Percentiles rank a stretch among this genome's conserved stretches.
Conservation (phyloP, 1,140 invertebrate species). For the Littorina saxatilis region DNA sequence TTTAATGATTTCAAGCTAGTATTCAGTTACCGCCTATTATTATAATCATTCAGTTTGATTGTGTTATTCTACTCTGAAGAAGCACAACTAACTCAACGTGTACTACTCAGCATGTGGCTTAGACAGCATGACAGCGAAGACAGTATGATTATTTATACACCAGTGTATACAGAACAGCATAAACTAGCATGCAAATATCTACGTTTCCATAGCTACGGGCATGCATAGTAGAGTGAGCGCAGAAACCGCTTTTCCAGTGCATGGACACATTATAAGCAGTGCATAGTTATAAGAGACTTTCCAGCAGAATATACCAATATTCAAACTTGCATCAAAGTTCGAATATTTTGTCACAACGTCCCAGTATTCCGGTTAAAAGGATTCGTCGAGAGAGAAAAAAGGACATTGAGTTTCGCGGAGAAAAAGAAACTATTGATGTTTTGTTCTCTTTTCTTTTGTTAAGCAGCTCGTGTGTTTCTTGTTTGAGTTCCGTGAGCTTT, state of each 20-base stretch:
- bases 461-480: background rate
- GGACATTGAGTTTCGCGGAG: background rate
- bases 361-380: conserved; percentile 36
- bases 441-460: background rate
- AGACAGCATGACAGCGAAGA: background rate
- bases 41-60: too few species aligned
- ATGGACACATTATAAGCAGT: conserved; percentile 35
- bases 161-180: background rate
- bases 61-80: too few species aligned
- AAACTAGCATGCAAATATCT: background rate
- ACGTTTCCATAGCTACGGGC: background rate
- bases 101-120: background rate
- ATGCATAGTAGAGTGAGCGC: background rate
- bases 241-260: background rate
- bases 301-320: conserved; percentile 28
- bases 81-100: too few species aligned
- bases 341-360: background rate
- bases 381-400: background rate
- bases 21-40: too few species aligned
- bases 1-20: too few species aligned
- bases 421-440: background rate
- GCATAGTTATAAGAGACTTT: conserved; percentile 12
- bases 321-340: background rate
- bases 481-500: background rate
- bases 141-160: background rate